Percentiles rank a stretch among this genome's conserved stretches.
Evolutionary conservation across 2,888 invertebrate genomes (phyloP).

Genomic region (Chironomus tentans): DNA sequence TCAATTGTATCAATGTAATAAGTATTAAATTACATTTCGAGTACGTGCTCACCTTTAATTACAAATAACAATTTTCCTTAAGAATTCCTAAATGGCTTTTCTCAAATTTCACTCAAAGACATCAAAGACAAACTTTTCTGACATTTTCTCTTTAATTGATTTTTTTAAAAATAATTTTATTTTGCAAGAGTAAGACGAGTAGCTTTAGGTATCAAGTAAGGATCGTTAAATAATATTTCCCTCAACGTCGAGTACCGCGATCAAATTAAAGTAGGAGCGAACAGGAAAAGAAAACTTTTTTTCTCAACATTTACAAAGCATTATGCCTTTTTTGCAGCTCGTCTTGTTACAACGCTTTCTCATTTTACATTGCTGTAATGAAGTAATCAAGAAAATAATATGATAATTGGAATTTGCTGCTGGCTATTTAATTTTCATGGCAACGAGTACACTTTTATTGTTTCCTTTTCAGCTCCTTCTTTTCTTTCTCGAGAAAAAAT

Average conservation of each 20-base stretch:
- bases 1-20: too few relatives aligned
- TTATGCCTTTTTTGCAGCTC: neutral
- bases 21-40: too few relatives aligned
- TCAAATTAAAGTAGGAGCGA: neutral
- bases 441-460: slow-evolving; percentile 17
- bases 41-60: too few relatives aligned
- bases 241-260: neutral
- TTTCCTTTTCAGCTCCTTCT: neutral
- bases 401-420: slow-evolving; percentile 26
- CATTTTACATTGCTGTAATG: neutral
- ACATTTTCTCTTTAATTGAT: too few relatives aligned
- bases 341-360: neutral
- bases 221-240: neutral
- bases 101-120: too few relatives aligned
- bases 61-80: too few relatives aligned
- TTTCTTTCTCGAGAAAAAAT: neutral
- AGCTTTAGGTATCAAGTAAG: too few relatives aligned
- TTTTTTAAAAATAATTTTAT: too few relatives aligned
- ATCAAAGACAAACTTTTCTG: too few relatives aligned
- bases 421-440: slow-evolving; percentile 14
- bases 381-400: slow-evolving; percentile 24
- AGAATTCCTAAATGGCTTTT: too few relatives aligned
- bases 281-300: slow-evolving; percentile 1
- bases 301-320: neutral
- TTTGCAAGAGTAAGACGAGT: too few relatives aligned